A percentile compares a stretch with the other conserved stretches of the same genome.
Conservation (phyloP, 2,797 vertebrate species). For the Protonibea diacanthus region DNA sequence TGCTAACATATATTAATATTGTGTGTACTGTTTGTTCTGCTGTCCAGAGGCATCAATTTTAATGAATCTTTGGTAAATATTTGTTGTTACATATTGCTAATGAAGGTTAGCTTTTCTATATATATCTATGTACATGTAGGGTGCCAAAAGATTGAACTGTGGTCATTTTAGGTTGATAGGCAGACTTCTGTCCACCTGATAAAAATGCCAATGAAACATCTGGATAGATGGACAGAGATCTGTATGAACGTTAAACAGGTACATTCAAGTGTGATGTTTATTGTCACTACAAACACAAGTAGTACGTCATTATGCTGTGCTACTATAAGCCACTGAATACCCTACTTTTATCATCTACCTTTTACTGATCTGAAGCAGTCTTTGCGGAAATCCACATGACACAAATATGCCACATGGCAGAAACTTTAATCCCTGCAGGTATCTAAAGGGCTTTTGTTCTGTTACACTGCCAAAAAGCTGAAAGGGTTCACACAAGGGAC, state of each 20-base stretch:
- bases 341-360: slow-evolving; percentile 27
- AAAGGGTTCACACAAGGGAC: slow-evolving; percentile 63
- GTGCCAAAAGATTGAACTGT: background rate
- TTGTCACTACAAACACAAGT: slow-evolving; percentile 7
- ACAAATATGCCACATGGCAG: slow-evolving; percentile 52
- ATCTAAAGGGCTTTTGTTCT: slow-evolving; percentile 61
- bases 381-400: slow-evolving; percentile 46
- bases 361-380: slow-evolving; percentile 46
- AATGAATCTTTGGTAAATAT: background rate
- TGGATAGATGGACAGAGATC: background rate
- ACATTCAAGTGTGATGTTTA: background rate
- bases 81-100: no score
- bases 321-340: slow-evolving; percentile 11
- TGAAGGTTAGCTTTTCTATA: background rate
- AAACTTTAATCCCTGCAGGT: slow-evolving; percentile 62
- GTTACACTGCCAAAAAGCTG: slow-evolving; percentile 58
- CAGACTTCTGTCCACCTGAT: background rate
- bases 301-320: slow-evolving; percentile 11
- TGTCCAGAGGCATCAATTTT: background rate
- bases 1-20: background rate
- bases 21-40: background rate
- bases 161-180: background rate
- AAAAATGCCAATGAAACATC: background rate
- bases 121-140: no score
- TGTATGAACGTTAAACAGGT: background rate